Evolutionary conservation across 2,888 invertebrate species (phyloP), one percentile per base, ranked within the genome.

Genomic region (Oxystoma pomonae): DNA sequence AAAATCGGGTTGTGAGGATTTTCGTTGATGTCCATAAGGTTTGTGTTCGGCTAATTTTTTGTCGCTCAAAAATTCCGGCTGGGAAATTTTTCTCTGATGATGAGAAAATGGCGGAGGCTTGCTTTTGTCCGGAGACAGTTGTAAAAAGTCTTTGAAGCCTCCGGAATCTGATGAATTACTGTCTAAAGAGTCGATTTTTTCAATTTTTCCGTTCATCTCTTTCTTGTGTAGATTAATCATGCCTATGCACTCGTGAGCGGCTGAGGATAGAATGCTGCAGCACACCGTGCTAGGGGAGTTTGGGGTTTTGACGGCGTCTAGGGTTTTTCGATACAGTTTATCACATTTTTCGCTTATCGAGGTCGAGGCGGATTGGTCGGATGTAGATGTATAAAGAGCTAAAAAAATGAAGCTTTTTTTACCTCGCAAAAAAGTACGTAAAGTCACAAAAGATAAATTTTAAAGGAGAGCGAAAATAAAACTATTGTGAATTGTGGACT

Each of bases 131-230:
- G 69, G 67, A 7, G 71, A 62, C 53, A 77, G 66, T 60, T 79
- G 80, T 21, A 80, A 69, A 67, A 81, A 81, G 67, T 81, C 81
- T 65, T 81, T 81, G 69, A 81, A 81, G 1, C 81, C 81, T 2
- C 81, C 81, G 0, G 81, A 81, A 69, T 81, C 80, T 1, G 81
- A 81, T 1, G 80, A 80, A 63, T 80, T 80, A 1, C 80, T 81
- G 68, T 81, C 81, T 20, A 80, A 68, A 1, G 80, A 81, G 66
- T 80, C 80, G 57, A 79, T 74, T 73, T 81, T 80, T 1, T 76
- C 74, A 69, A 80, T 75, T 70, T 77, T 79, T 57, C 75, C 74
- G 53, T 72, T 73, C 21, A 79, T 67, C 60, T 78, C 78, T 64
- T 80, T 79, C 63, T 79, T 78, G 53, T 76, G 74, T 59, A 75